Conservation (phyloP, 2,113 vertebrate species). For the Hemibagrus wyckioides region DNA sequence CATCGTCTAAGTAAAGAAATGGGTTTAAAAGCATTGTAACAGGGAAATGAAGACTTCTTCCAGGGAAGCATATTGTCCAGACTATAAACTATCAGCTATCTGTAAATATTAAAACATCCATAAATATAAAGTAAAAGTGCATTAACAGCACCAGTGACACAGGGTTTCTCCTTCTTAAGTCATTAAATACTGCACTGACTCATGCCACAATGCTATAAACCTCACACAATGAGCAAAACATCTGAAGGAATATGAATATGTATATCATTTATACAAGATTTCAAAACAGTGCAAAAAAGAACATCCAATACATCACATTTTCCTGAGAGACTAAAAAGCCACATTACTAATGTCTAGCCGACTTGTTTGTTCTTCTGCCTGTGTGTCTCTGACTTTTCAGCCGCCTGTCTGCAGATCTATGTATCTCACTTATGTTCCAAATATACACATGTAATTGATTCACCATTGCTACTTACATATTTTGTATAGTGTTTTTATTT, state of each 20-base stretch:
- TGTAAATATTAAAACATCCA: conserved; percentile 37
- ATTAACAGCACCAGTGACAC: conserved; percentile 40
- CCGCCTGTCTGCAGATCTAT: neutral
- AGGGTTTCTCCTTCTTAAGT: neutral
- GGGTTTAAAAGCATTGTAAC: neutral
- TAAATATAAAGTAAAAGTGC: conserved; percentile 27
- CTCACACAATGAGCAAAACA: neutral
- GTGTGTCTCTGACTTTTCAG: no score
- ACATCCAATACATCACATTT: neutral
- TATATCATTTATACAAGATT: neutral
- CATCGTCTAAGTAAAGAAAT: neutral
- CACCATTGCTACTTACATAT: neutral
- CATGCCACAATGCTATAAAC: neutral
- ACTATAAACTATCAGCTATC: conserved; percentile 11
- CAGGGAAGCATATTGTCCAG: conserved; percentile 3
- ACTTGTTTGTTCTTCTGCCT: neutral
- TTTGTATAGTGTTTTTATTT: neutral
- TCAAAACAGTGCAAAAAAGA: neutral
- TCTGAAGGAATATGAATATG: neutral
- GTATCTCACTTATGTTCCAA: neutral
- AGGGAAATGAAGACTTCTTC: neutral
- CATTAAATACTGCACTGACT: neutral
- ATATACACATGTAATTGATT: neutral
- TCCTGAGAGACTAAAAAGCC: neutral
- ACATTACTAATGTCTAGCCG: neutral